These are phyloP conservation scores for Drosophila oshimai DNA, from an alignment of 1,140 invertebrate species.

Conservation along the genomic window DNA sequence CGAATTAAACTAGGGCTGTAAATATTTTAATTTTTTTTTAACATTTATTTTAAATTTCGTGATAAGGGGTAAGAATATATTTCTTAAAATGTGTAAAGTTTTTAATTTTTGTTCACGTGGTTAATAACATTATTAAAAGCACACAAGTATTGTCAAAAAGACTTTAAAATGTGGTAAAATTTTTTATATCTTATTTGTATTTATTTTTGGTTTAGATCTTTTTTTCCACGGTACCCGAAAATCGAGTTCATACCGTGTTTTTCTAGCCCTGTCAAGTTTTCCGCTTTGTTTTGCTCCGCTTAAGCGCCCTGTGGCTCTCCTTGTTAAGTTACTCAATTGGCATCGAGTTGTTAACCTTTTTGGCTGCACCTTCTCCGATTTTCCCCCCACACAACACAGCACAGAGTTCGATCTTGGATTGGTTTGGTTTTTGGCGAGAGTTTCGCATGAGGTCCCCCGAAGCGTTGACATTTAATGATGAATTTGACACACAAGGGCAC, in stretches of 20 bases:
- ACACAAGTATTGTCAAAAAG: too few relatives aligned
- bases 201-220: not conserved
- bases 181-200: not conserved
- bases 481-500: conserved; percentile 82
- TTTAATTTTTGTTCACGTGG: too few relatives aligned
- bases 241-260: not conserved
- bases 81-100: too few relatives aligned
- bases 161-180: too few relatives aligned
- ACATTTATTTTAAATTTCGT: not conserved
- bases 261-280: conserved; percentile 16
- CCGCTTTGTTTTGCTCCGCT: conserved; percentile 18
- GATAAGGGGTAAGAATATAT: too few relatives aligned
- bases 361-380: conserved; percentile 43
- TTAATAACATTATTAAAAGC: too few relatives aligned
- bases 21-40: not conserved
- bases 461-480: conserved; percentile 82
- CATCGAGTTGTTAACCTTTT: conserved; percentile 75
- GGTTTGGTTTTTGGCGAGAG: conserved; percentile 23
- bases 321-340: conserved; percentile 73
- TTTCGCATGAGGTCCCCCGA: conserved; percentile 66
- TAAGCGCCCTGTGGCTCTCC: conserved; percentile 40
- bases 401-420: conserved; percentile 7
- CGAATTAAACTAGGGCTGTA: too few relatives aligned
- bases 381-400: too few relatives aligned
- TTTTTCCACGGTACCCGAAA: not conserved